Evolutionary conservation across 2,797 vertebrate species (phyloP), one percentile per base, ranked within the genome.

Genomic region (Epinephelus awoara): DNA sequence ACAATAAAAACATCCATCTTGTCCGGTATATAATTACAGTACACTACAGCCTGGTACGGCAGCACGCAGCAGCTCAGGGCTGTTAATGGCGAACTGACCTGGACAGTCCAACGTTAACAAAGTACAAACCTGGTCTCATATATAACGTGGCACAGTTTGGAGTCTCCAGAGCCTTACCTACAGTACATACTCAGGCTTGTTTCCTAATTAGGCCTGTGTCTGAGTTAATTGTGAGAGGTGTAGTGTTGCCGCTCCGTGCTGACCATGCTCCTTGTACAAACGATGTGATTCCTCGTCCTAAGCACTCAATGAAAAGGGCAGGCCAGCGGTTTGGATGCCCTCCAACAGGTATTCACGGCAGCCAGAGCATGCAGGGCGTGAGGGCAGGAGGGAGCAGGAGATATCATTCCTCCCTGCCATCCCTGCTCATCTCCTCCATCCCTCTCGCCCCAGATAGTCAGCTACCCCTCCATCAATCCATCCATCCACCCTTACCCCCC

Each of bases 271-370:
- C 79, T 78, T 69, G 47, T 68, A 73, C 78, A 85, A 88, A 91
- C 65, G n/a, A 86, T 55, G 72, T 72, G 85, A 91, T 90, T 91
- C 82, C 83, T 86, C 13, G 34, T 23, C 5, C 72, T 76, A 63
- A 87, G 75, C 61, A 44, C 57, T 58, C 82, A 63, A 66, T 77
- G 67, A 86, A 90, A 93, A 92, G 84, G 84, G 80, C 80, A 88
- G 70, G 57, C 67, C 59, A 68, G 71, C 21, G 29, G 75, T 81
- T 90, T 91, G 75, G 70, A 85, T 38, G 74, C 52, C 73, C 82
- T 91, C 87, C 85, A 85, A 83, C 82, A 88, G 88, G 88, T 88
- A 83, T 81, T 82, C 67, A 61, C 1, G 14, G 68, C 65, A 72
- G 65, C 69, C 68, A 34, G 44, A 75, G 69, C 51, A 46, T 21